Percentiles rank a stretch among this genome's conserved stretches.
Evolutionary conservation across 2,888 invertebrate genomes (phyloP).

Genomic region (Plebejus argus): DNA sequence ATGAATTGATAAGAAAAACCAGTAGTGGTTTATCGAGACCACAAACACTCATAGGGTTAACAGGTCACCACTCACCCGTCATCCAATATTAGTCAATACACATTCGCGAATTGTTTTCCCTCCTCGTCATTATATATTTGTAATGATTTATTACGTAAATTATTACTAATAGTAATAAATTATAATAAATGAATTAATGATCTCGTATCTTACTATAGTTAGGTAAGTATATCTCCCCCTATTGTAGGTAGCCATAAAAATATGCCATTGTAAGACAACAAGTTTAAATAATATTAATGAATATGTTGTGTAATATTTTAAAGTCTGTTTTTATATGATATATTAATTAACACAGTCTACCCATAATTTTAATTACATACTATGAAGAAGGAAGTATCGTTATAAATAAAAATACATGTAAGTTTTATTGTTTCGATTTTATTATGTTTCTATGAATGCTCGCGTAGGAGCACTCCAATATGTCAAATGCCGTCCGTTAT

Average conservation of each 20-base stretch:
- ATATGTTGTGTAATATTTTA: too few species aligned
- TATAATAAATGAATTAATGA: too few species aligned
- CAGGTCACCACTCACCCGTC: conserved; percentile 20
- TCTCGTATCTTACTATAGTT: too few species aligned
- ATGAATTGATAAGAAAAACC: conserved; percentile 16
- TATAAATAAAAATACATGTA: conserved; percentile 56
- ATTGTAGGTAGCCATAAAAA: too few species aligned
- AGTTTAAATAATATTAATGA: too few species aligned
- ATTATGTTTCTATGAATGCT: conserved; percentile 76
- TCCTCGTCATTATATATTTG: conserved; percentile 10
- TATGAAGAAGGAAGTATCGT: conserved; percentile 35
- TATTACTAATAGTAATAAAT: too few species aligned
- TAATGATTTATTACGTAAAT: too few species aligned
- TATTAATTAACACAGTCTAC: too few species aligned
- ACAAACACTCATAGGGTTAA: conserved; percentile 31
- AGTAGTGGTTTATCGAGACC: conserved; percentile 50
- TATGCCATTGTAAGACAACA: too few species aligned
- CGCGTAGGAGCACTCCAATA: conserved; percentile 67
- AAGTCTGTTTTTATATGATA: too few species aligned
- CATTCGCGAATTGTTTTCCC: conserved; percentile 13
- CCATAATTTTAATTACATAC: background rate
- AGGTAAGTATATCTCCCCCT: too few species aligned
- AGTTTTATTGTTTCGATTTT: conserved; percentile 75
- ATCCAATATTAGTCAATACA: background rate
- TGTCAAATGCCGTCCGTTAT: conserved; percentile 72